Evolutionary conservation across 2,888 invertebrate species (phyloP).

Genomic region (Polyploca ridens): DNA sequence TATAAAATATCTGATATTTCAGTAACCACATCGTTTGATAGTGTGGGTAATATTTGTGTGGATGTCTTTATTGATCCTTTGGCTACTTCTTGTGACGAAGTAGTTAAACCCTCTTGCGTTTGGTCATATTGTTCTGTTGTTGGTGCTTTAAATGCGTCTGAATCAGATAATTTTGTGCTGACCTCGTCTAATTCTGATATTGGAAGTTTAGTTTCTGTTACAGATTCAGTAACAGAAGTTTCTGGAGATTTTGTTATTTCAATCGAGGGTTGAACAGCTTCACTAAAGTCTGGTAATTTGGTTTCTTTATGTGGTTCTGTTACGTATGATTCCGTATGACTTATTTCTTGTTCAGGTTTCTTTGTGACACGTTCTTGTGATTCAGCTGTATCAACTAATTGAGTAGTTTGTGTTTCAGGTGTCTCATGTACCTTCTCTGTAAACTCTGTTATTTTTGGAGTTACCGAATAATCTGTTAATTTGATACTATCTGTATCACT

Average conservation of each 20-base stretch:
- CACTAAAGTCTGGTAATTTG: slow-evolving; percentile 7
- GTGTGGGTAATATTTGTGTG: not conserved
- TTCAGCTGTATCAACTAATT: not conserved
- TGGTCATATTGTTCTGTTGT: slow-evolving; percentile 3
- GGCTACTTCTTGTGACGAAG: not conserved
- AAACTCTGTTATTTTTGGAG: not conserved
- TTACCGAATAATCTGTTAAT: not conserved
- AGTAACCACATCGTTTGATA: not conserved
- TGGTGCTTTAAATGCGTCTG: not conserved
- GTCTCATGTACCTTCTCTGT: not conserved
- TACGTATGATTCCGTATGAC: not conserved
- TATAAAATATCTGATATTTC: not conserved
- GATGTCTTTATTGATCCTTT: not conserved
- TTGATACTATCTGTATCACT: not conserved
- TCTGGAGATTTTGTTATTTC: slow-evolving; percentile 20
- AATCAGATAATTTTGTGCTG: not conserved
- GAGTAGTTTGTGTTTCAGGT: slow-evolving; percentile 4
- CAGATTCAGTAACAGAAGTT: slow-evolving; percentile 22
- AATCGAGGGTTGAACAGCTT: not conserved
- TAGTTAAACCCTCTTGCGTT: not conserved
- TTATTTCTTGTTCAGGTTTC: slow-evolving; percentile 12
- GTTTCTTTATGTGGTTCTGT: not conserved
- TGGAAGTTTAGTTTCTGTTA: slow-evolving; percentile 9
- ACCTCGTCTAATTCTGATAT: not conserved
- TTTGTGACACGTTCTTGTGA: slow-evolving; percentile 16